These are phyloP conservation scores for Sphecodes monilicornis DNA, from an alignment of 2,888 invertebrate species.

Conservation along the genomic window DNA sequence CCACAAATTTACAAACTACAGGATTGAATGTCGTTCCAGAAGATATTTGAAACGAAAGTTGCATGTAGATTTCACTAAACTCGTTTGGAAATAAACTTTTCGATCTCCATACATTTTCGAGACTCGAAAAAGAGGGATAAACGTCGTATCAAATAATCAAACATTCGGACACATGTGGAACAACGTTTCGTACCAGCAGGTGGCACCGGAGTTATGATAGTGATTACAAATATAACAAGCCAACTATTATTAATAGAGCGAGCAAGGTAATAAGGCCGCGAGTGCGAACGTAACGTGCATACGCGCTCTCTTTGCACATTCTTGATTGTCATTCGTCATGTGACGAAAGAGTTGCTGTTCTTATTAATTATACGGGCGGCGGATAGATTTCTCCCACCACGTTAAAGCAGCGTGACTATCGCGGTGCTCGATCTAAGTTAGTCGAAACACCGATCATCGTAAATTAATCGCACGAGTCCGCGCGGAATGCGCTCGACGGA, in stretches of 20 bases:
- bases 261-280: neutral
- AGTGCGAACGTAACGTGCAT: neutral
- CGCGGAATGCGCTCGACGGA: neutral
- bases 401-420: neutral
- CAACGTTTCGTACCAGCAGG: neutral
- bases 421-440: neutral
- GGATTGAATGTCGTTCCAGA: too few species aligned
- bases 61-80: neutral
- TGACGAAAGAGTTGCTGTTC: neutral
- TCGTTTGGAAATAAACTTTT: neutral
- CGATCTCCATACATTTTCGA: neutral
- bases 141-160: neutral
- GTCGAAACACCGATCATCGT: neutral
- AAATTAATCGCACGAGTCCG: neutral
- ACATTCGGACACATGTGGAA: neutral
- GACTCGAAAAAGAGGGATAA: neutral
- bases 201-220: neutral
- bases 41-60: neutral
- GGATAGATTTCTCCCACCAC: neutral
- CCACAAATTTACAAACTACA: too few species aligned
- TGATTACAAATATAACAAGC: neutral
- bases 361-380: neutral
- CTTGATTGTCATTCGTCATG: slow-evolving; percentile 2
- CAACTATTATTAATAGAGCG: neutral
- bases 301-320: neutral